phyloP scores from a whole-genome alignment of 1,140 invertebrate species.

The Zelostemma sp. region DNA sequence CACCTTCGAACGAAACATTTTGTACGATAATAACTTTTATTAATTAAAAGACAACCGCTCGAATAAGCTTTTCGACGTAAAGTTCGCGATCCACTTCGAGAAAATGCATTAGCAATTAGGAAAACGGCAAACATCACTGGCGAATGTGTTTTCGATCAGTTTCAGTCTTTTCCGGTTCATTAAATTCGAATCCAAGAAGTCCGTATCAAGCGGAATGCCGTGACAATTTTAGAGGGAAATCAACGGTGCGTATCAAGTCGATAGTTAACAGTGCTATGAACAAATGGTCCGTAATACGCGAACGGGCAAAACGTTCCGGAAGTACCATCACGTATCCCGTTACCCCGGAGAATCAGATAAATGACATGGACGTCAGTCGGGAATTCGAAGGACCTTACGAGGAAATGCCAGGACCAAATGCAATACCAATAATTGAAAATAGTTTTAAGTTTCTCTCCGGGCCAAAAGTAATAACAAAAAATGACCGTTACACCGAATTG shows the following conservation, averaged over 20 bases:
- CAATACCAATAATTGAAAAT: constrained; percentile 67
- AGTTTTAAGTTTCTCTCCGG: constrained; percentile 64
- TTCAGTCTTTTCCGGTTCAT: neutral
- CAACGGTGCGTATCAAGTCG: constrained; percentile 30
- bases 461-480: neutral
- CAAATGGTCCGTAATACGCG: constrained; percentile 26
- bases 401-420: constrained; percentile 70
- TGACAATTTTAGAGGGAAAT: neutral
- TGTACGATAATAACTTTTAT: no score
- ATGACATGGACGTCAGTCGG: constrained; percentile 23
- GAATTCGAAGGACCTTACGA: constrained; percentile 52
- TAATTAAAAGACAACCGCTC: no score
- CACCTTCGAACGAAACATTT: no score
- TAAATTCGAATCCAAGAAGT: neutral
- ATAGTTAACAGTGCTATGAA: constrained; percentile 25
- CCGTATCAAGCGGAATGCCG: neutral
- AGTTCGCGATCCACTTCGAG: no score
- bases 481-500: no score
- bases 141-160: no score
- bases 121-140: no score
- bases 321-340: constrained; percentile 29
- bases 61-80: no score
- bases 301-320: constrained; percentile 23
- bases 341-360: constrained; percentile 30
- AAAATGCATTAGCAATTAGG: no score